Evolutionary conservation across 2,888 invertebrate species (phyloP), one percentile per base, ranked within the genome.

Genomic region (Acleris literana): DNA sequence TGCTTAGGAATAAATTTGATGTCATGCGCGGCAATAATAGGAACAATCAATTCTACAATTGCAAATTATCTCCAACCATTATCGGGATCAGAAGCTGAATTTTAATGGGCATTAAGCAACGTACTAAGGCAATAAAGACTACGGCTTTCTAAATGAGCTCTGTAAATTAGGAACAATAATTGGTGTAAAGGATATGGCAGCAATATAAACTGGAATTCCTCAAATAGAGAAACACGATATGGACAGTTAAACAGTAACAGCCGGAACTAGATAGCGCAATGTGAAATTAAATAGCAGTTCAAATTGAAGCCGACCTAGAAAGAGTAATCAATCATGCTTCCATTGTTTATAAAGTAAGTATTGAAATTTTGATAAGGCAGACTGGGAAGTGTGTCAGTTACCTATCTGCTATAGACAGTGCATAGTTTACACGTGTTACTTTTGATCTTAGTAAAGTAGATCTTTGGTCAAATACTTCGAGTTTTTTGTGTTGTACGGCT

Each of bases 211-310:
- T 61, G 43, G 60, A 65, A 55, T 65, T 55, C 60, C 65, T 56
- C 29, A 51, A 44, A 56, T 61, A 65, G 55, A 65, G 49, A 33
- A 20, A 46, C 39, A 46, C 60, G 51, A 65, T 55, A 54, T 49
- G 64, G n/a, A 29, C 60, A 25, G 43, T 51, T 56, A 51, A 65
- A 39, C 25, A 66, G 56, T 51, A 61, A 46, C 20, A 61, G 43
- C 56, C 51, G 66, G 66, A 62, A 66, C 66, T 61, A 66, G 61
- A 61, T 65, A 66, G 33, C 53, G 62, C 66, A 62, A 57, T 62
- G 22, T 65, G 20, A 55, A 55, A 56, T 56, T 57, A 51, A 44
- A 65, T 60, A 62, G 22, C 46, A 55, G 52, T 33, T 52, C 20
- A 43, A 56, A 55, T 65, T 65, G 61, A 62, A 66, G 62, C 46